Percentiles rank a stretch among this genome's conserved stretches.
Evolutionary conservation across 2,797 vertebrate species (phyloP).

Genomic region (Urophycis tenuis): DNA sequence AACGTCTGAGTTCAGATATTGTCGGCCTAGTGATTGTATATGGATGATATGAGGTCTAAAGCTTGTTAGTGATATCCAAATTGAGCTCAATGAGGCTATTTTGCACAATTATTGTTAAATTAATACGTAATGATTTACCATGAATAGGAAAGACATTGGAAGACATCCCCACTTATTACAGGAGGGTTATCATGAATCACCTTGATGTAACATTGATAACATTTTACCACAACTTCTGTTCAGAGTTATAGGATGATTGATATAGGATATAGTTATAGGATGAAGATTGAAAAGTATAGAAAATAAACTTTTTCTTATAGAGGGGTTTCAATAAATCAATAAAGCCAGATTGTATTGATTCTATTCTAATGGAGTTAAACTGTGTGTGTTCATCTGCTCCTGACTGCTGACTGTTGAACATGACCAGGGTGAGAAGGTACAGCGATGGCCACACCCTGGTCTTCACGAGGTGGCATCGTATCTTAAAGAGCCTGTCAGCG

Average conservation of each 20-base stretch:
- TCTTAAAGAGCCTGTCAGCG: not conserved
- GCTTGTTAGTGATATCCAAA: not conserved
- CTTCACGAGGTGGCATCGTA: not conserved
- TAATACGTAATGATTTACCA: not conserved
- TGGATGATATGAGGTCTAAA: not conserved
- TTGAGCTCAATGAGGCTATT: not conserved
- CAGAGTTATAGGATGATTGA: too few species aligned
- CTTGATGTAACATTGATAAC: too few species aligned
- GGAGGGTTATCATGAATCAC: too few species aligned
- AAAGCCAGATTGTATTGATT: not conserved
- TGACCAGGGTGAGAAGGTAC: not conserved
- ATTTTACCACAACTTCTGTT: too few species aligned
- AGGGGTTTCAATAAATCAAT: too few species aligned
- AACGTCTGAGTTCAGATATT: not conserved
- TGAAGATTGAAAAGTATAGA: too few species aligned
- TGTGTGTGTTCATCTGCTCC: not conserved
- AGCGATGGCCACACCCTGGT: not conserved
- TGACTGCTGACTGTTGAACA: not conserved
- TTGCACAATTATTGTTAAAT: not conserved
- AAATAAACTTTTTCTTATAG: too few species aligned
- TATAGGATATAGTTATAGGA: too few species aligned
- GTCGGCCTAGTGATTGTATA: not conserved
- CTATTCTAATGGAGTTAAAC: not conserved
- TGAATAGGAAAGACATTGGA: not conserved
- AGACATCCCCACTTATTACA: too few species aligned